Evolutionary conservation across 2,888 invertebrate genomes (phyloP), one percentile per base, ranked within the genome.

Genomic region (Coleophora flavipennella): DNA sequence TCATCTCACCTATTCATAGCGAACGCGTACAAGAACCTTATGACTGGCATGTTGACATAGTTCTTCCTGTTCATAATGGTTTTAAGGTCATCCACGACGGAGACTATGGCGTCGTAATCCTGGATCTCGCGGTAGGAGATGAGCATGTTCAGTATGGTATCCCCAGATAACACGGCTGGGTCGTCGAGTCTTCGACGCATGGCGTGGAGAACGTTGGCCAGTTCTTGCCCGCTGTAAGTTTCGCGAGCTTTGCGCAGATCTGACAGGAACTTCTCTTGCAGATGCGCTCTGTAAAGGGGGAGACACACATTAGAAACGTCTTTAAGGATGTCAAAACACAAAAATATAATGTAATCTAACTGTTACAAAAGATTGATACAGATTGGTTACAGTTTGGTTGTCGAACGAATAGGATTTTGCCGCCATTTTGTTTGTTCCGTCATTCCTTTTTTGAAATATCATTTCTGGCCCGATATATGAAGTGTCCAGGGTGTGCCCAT

Each of bases 41-140:
- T 96, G 48, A 95, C 93, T 11, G 94, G 92, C 44, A 96, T 95
- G 62, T 94, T 93, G 26, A 95, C 90, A 67, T 94, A 94, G 68
- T 94, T 94, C 63, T 92, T 92, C 46, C 94, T 91, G 56, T 93
- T 94, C 51, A 96, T 96, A 46, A 98, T 90, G 2, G 94, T 92
- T 65, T 92, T 91, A 47, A 99, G 78, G 67, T 98, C 98, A 63
- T 97, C 96, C 0, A 99, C 96, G 33, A 99, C 87, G 56, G 95
- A 94, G 13, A 99, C 98, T 92, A 99, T 99, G 0, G 96, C 94
- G 74, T 98, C 96, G 63, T 98, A 98, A 67, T 97, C 97, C 87
- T 96, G 95, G 50, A 95, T 93, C 69, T 96, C 96, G 13, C 96
- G 85, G 63, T 95, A 93, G 1, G 96, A 96, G 63, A 97, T 93